A percentile compares a stretch with the other conserved stretches of the same genome.
phyloP scores from a whole-genome alignment of 2,888 invertebrate species.

The Ischnus inquisitorius region DNA sequence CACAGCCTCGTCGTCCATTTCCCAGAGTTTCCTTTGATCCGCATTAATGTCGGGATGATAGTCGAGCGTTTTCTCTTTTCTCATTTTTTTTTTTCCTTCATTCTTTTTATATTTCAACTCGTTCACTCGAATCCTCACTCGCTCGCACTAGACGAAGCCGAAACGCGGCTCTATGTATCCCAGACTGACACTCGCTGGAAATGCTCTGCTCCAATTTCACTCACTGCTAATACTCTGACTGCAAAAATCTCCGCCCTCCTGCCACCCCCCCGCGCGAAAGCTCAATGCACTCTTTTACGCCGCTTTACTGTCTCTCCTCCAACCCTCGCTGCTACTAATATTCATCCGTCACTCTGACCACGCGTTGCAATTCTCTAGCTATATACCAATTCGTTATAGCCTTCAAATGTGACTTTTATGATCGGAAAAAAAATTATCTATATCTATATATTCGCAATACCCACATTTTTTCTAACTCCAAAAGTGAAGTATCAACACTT shows the following conservation, averaged over 20 bases:
- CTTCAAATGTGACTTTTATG: not conserved
- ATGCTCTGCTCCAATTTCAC: conserved; percentile 60
- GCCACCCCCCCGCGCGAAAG: conserved; percentile 31
- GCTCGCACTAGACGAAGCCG: conserved; percentile 34
- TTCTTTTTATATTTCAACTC: conserved; percentile 48
- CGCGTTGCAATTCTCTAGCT: conserved; percentile 12
- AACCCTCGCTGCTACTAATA: not conserved
- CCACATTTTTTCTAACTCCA: not conserved
- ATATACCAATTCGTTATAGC: not conserved
- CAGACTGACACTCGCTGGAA: conserved; percentile 52
- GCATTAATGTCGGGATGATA: conserved; percentile 76
- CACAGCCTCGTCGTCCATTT: conserved; percentile 78
- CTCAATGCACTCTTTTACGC: conserved; percentile 43
- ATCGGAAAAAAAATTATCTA: not conserved
- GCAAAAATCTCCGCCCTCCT: conserved; percentile 28
- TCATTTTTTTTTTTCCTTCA: conserved; percentile 40
- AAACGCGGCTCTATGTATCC: not conserved
- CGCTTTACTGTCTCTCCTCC: conserved; percentile 19
- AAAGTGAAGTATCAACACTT: not conserved
- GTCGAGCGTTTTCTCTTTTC: conserved; percentile 68
- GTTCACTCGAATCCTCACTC: conserved; percentile 56
- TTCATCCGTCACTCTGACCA: conserved; percentile 25
- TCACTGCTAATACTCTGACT: conserved; percentile 51
- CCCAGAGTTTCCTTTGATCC: conserved; percentile 80
- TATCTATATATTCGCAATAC: not conserved